These are phyloP conservation scores for Drosophila parvula DNA, from an alignment of 1,140 invertebrate species.

Conservation along the genomic window DNA sequence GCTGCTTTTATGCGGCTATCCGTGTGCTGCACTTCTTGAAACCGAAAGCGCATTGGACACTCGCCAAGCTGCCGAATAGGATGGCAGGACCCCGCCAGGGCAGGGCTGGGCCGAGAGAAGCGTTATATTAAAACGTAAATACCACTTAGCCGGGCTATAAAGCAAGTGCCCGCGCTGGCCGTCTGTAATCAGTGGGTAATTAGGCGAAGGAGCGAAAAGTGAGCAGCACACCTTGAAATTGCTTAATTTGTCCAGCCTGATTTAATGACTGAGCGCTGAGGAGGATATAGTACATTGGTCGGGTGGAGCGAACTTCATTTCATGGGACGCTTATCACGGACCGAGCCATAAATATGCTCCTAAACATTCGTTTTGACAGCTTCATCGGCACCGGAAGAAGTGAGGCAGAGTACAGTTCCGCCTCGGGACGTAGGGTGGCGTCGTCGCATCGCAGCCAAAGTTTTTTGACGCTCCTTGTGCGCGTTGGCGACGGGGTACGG, in stretches of 20 bases:
- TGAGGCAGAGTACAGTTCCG: constrained; percentile 23
- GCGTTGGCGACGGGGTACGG: constrained; percentile 5
- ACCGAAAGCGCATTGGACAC: constrained; percentile 69
- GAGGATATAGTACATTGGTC: neutral
- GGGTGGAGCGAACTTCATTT: constrained; percentile 55
- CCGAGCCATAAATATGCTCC: constrained; percentile 78
- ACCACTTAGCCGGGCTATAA: constrained; percentile 77
- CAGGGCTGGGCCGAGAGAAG: constrained; percentile 48
- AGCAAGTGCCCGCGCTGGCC: constrained; percentile 60
- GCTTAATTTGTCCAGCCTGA: constrained; percentile 72
- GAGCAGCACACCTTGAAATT: constrained; percentile 64
- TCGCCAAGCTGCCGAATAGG: constrained; percentile 3
- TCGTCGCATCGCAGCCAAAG: constrained; percentile 47
- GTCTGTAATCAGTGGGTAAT: constrained; percentile 78
- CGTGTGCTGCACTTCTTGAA: constrained; percentile 71
- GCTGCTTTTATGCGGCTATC: constrained; percentile 45
- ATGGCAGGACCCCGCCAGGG: constrained; percentile 3
- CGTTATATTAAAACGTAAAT: constrained; percentile 82
- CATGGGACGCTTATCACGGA: constrained; percentile 63
- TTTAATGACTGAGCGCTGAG: constrained; percentile 58
- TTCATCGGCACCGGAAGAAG: constrained; percentile 54
- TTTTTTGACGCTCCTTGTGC: constrained; percentile 36
- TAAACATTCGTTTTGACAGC: constrained; percentile 79
- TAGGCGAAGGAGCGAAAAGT: constrained; percentile 64
- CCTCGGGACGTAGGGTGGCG: constrained; percentile 9